Base-by-base conservation (phyloP, 1,140 invertebrate species). In the Drosophila baimaii region DNA sequence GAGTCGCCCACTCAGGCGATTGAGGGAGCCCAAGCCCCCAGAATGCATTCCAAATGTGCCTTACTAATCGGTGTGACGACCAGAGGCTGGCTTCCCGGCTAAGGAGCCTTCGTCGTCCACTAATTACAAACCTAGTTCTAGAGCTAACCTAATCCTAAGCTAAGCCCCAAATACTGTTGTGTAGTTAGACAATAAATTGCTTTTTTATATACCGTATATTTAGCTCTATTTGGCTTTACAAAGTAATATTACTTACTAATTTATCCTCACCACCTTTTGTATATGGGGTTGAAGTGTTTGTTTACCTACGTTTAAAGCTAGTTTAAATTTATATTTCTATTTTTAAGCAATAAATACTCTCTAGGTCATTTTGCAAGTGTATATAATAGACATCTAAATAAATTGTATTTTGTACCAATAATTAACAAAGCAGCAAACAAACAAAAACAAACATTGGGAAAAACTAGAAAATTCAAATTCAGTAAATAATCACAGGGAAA, bases 11-110 rank as follows among this genome's bases (percentile, higher is more conserved):
- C 21, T 33, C 17, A 5, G 19, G n/a, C 46, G 17, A 17, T 19
- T 19, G 29, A 21, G 12, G 7, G 35, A n/a, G 9, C 15, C 72
- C 54, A 29, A 57, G 19, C 65, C 65, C 35, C 68, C 65, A 49
- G 63, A 66, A 77, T 68, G 90, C 85, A 91, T 90, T 91, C 90
- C 72, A 86, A 91, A 91, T 91, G 90, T 91, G 90, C 90, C 85
- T 90, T 90, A 77, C 27, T 47, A 43, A 35, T 35, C 13, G 62
- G 54, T 21, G 51, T 21, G 62, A 55, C 35, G 17, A 19, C 12
- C n/a, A 19, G 43, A 9, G 9, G 8, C 6, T 25, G 19, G 7
- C 9, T 19, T 21, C 7, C 27, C 37, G 37, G n/a, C 23, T 15
- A 31, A 21, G 31, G 10, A 19, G 2, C 5, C 19, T 35, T 13